Percentiles rank a stretch among this genome's conserved stretches.
phyloP scores from a whole-genome alignment of 2,113 vertebrate genomes.

The Microtus pennsylvanicus region DNA sequence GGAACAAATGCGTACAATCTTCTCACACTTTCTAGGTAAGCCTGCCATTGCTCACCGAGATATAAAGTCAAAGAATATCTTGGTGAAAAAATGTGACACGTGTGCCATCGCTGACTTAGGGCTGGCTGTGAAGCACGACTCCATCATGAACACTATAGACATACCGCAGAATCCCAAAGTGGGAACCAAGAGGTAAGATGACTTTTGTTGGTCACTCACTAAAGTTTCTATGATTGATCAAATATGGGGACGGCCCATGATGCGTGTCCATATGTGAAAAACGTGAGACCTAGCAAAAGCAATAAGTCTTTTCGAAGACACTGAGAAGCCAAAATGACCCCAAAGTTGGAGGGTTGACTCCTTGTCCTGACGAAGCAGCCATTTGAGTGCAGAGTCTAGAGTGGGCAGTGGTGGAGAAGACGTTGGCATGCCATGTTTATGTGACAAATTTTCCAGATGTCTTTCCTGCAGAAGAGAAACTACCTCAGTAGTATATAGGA shows the following conservation, averaged over 20 bases:
- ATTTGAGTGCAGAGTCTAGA: background rate
- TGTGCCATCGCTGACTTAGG: constrained; percentile 97
- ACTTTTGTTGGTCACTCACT: background rate
- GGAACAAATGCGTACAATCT: background rate
- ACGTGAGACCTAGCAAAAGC: background rate
- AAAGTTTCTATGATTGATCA: background rate
- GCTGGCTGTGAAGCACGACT: constrained; percentile 97
- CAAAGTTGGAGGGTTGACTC: background rate
- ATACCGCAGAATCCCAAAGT: constrained; percentile 96
- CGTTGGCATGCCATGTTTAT: background rate
- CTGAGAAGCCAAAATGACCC: background rate
- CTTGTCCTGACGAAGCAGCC: background rate
- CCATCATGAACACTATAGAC: constrained; percentile 93
- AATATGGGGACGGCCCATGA: background rate
- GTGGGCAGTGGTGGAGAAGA: background rate
- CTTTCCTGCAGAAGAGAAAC: background rate
- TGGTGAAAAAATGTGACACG: constrained; percentile 96
- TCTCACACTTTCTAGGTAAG: constrained; percentile 89
- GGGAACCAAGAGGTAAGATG: constrained; percentile 94
- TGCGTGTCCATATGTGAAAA: background rate
- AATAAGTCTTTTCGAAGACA: background rate
- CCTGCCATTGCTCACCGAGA: constrained; percentile 98
- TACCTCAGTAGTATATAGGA: background rate
- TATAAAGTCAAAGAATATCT: constrained; percentile 98
- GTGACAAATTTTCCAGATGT: background rate